Evolutionary conservation across 2,888 invertebrate species (phyloP).

Genomic region (Metallyticus violacea): DNA sequence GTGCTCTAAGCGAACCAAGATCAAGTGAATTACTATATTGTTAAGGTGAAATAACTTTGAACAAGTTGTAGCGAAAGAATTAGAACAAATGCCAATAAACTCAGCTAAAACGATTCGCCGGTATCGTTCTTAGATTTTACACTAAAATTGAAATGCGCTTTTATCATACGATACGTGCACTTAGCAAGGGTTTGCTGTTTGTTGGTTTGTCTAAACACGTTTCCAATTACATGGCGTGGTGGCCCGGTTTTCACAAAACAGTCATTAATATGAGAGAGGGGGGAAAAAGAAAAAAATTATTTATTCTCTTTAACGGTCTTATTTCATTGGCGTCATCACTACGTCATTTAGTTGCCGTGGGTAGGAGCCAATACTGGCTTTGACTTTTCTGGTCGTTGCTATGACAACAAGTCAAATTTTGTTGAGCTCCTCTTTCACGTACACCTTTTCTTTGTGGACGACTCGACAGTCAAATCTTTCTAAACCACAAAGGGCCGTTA

Average conservation of each 20-base stretch:
- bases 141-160: too few species aligned
- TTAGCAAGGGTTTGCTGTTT: too few species aligned
- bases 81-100: too few species aligned
- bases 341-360: neutral
- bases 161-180: too few species aligned
- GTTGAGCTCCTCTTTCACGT: neutral
- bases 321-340: neutral
- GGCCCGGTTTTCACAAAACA: neutral
- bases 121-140: too few species aligned
- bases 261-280: neutral
- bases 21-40: too few species aligned
- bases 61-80: too few species aligned
- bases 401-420: neutral
- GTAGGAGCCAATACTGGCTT: neutral
- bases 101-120: too few species aligned
- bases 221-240: too few species aligned
- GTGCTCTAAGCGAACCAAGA: too few species aligned
- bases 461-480: neutral
- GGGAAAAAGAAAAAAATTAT: neutral
- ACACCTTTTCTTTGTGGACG: neutral
- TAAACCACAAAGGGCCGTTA: neutral
- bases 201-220: too few species aligned
- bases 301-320: neutral
- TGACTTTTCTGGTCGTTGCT: neutral
- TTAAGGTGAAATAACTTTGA: too few species aligned